These are phyloP conservation scores for Aythya baeri DNA, from an alignment of 2,113 vertebrate genomes.

Conservation along the genomic window DNA sequence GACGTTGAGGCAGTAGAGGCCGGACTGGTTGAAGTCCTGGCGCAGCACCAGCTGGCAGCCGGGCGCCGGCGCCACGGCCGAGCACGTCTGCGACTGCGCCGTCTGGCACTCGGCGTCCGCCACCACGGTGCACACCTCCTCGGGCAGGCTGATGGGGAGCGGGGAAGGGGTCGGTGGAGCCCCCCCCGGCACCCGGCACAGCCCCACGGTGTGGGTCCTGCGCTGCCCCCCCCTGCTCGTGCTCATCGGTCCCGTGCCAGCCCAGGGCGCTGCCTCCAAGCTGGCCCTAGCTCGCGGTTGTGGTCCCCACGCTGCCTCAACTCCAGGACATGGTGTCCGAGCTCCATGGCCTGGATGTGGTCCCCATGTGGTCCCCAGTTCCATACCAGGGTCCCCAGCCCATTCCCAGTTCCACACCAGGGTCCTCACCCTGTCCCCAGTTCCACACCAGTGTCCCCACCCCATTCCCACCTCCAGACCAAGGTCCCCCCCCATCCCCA, in stretches of 20 bases:
- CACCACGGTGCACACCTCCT: constrained; percentile 89
- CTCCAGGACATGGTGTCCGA: no score
- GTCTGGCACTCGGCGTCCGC: constrained; percentile 86
- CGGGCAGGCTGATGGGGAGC: constrained; percentile 80
- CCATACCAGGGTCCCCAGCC: no score
- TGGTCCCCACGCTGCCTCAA: no score
- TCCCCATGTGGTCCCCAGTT: background rate
- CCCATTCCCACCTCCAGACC: background rate
- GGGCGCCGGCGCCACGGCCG: constrained; percentile 77
- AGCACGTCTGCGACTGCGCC: constrained; percentile 82
- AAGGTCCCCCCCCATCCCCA: background rate
- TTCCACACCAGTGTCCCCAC: background rate
- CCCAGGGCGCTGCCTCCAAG: no score
- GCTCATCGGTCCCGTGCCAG: no score
- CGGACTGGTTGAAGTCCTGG: constrained; percentile 87
- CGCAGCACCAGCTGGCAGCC: constrained; percentile 89
- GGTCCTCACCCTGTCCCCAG: no score
- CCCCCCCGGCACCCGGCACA: background rate
- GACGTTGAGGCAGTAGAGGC: constrained; percentile 92
- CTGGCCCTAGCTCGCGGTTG: no score
- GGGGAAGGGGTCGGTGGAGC: background rate
- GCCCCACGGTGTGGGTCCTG: background rate
- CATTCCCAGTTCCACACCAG: no score
- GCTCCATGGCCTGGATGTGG: no score
- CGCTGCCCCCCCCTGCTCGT: no score